Conservation (phyloP, 2,888 invertebrate species). For the Epiblema foenella region DNA sequence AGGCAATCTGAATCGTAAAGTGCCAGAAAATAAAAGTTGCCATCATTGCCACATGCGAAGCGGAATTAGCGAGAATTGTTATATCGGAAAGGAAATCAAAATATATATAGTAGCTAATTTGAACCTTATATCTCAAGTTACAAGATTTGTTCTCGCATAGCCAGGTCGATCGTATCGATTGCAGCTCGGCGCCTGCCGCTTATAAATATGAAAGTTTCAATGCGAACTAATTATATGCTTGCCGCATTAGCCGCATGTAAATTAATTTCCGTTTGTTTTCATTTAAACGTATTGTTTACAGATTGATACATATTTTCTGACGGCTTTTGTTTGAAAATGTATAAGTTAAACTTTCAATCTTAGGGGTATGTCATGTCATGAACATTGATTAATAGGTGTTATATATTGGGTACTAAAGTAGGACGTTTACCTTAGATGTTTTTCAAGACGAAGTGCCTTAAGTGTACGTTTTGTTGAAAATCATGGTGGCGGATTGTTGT, state of each 20-base stretch:
- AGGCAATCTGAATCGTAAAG: constrained; percentile 45
- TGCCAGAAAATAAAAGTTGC: constrained; percentile 72
- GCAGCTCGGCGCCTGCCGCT: constrained; percentile 42
- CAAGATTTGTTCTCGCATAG: neutral
- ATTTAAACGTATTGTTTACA: constrained; percentile 16
- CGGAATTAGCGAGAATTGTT: constrained; percentile 68
- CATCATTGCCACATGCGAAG: constrained; percentile 74
- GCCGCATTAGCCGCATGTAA: constrained; percentile 30
- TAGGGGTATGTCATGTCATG: too few species aligned
- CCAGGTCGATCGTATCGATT: constrained; percentile 45
- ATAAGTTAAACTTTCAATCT: too few species aligned
- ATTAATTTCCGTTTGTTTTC: constrained; percentile 28
- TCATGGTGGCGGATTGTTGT: neutral
- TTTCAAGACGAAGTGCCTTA: neutral
- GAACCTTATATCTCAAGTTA: constrained; percentile 13
- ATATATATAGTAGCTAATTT: constrained; percentile 54
- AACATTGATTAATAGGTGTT: too few species aligned
- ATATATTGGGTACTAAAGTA: too few species aligned
- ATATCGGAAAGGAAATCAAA: constrained; percentile 58
- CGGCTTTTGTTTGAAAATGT: neutral
- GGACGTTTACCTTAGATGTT: too few species aligned
- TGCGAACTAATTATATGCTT: constrained; percentile 39
- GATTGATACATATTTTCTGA: constrained; percentile 2
- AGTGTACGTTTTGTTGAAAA: neutral
- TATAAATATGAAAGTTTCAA: constrained; percentile 41